Base-by-base conservation (phyloP, 2,888 invertebrate species). In the Cosmopolites sordidus region DNA sequence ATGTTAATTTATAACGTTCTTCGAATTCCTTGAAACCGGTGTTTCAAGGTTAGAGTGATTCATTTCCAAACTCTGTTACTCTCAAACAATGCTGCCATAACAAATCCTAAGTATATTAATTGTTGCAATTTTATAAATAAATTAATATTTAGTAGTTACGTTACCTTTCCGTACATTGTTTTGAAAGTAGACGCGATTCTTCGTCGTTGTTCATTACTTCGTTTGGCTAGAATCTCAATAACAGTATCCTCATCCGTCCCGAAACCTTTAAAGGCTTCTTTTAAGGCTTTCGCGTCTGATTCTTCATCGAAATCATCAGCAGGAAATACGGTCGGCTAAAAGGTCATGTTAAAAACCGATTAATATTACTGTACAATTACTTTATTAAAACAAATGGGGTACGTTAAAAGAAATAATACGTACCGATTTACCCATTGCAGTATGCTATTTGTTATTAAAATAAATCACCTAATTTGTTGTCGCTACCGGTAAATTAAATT, bases 101-200 rank as follows among this genome's bases (percentile, higher is more conserved):
- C 9, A 27, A 27, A 27, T 6, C 27, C 5, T 6, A 27, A 27
- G 5, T 27, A 27, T 27, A 27, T 27, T 27, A 6, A 6, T 27
- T 5, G 27, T 6, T 9, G 27, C 27, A 27, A 27, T 27, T 27
- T n/a, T n/a, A n/a, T n/a, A n/a, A 22, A 8, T 5, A 22, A 22
- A 22, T 22, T 3, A 5, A 22, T 22, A 22, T 5, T 22, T 22
- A 22, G 8, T 8, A 8, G 8, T 38, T 29, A 44, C 57, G 67
- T 64, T 71, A 81, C 84, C 73, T 84, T 83, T 61, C 88, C 88
- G 71, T 81, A 88, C 75, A 83, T 77, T 0, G 83, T 73, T 62
- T 73, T 73, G 54, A 72, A 73, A 45, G 65, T 78, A 69, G 85
- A 82, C 17, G 81, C 76, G 55, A 89, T 83, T 65, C 83, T 78